Evolutionary conservation across 2,113 vertebrate genomes (phyloP), one percentile per base, ranked within the genome.

Genomic region (Argyrosomus japonicus): DNA sequence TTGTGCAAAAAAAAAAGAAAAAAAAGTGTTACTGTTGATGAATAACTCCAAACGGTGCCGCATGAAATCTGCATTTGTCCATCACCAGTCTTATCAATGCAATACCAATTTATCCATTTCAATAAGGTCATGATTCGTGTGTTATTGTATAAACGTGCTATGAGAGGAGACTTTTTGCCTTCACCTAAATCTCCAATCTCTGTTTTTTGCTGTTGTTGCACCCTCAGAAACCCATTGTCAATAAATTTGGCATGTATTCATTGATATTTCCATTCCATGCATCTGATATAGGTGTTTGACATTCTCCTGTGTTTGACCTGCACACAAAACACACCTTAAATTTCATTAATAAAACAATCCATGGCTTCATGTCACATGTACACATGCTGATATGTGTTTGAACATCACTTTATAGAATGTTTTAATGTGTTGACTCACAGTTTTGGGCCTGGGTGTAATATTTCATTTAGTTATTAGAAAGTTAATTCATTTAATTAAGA

Each of bases 391-490:
- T 68, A 29, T 56, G 69, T 84, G 79, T 88, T 88, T 79, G 51
- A 79, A 65, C 83, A 73, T 90, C 80, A 61, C 64, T 84, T 87
- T 83, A 71, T 25, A 74, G 62, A 79, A 81, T 81, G 75, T 89
- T 90, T 89, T 62, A 32, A 70, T 75, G 57, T 89, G 77, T 86
- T 88, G 75, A 88, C 81, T 81, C 50, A 70, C 75, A 73, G 36
- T 85, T 40, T 87, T 79, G 68, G 75, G 83, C 85, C 48, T 56
- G 64, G 68, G 50, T 82, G 61, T 76, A 77, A 85, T 36, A 60
- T 84, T 92, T 90, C 57, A 92, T 95, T 84, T 89, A 93, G 89
- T 90, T 91, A 86, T 92, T 92, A 82, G 63, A 64, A 58, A 68
- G 36, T 40, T 40, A 9, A 40, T 21, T 14, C 23, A 32, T 50